Evolutionary conservation across 2,797 vertebrate species (phyloP), one percentile per base, ranked within the genome.

Genomic region (Triplophysa yarkandensis): DNA sequence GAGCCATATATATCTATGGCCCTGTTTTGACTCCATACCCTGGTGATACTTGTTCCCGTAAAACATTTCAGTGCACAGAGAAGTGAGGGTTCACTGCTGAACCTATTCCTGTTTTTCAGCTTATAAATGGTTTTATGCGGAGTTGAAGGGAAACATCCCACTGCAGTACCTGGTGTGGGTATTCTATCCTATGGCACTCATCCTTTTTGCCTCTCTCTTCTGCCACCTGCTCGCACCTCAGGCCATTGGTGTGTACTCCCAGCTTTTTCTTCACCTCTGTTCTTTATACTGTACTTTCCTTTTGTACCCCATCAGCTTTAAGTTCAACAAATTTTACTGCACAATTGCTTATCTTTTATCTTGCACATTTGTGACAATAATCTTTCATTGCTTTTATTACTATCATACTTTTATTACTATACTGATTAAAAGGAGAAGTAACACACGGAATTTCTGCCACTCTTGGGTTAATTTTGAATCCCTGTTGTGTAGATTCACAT

Each of bases 211-310:
- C 1, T 94, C 95, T 66, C 77, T 94, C 75, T 96, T 98, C 87
- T 98, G 97, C 88, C 95, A 98, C 66, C 87, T 98, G 82, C 87
- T 98, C 50, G 92, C 97, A 77, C 96, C 96, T 3, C 96, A 98
- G 85, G 96, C 97, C 60, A 95, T 95, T 41, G 97, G 97, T 98
- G 86, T 79, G 92, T 91, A 81, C 52, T 21, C 1, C 25, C 23
- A 60, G 19, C 68, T 50, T 27, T 50, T 39, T 9, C 36, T n/a
- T 8, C 28, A 7, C 17, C 21, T 25, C 14, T 17, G 14, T 39
- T 27, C 13, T 36, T 52, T 16, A 36, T 0, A 8, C 9, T 23
- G 19, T 48, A 48, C 55, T 13, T 21, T 0, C 2, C 7, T 25
- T 52, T 19, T 19, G 16, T 13, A n/a, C 1, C 27, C 21, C 52